Percentiles rank a stretch among this genome's conserved stretches.
Evolutionary conservation across 2,888 invertebrate species (phyloP).

Genomic region (Hyles lineata): DNA sequence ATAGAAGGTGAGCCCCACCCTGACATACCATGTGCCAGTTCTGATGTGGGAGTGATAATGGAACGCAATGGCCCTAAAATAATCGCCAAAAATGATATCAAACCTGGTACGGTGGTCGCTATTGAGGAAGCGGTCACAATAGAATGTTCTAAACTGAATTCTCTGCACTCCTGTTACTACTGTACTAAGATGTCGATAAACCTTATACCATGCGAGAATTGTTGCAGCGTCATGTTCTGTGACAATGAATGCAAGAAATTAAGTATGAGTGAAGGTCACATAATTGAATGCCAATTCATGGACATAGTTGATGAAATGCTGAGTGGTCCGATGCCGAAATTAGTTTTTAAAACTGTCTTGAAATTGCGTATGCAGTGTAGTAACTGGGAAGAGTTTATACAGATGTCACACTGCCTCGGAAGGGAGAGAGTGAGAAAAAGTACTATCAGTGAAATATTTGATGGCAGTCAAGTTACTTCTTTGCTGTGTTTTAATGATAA

Average conservation of each 20-base stretch:
- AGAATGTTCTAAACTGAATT: not conserved
- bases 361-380: constrained; percentile 4
- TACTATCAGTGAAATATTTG: not conserved
- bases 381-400: constrained; percentile 11
- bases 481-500: constrained; percentile 1
- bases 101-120: not conserved
- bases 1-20: not conserved
- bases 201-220: not conserved
- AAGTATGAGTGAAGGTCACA: constrained; percentile 13
- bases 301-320: not conserved
- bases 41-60: not conserved
- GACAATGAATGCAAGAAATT: not conserved
- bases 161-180: not conserved
- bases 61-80: not conserved
- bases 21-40: constrained; percentile 5
- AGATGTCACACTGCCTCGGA: not conserved
- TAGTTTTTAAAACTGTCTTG: not conserved
- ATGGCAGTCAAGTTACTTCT: not conserved
- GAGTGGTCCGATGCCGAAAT: not conserved
- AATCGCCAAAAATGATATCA: constrained; percentile 2
- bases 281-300: constrained; percentile 4
- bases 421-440: not conserved
- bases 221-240: constrained; percentile 3
- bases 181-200: constrained; percentile 5
- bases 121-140: constrained; percentile 5